phyloP scores from a whole-genome alignment of 2,888 invertebrate species.

The Agonum fuliginosum region DNA sequence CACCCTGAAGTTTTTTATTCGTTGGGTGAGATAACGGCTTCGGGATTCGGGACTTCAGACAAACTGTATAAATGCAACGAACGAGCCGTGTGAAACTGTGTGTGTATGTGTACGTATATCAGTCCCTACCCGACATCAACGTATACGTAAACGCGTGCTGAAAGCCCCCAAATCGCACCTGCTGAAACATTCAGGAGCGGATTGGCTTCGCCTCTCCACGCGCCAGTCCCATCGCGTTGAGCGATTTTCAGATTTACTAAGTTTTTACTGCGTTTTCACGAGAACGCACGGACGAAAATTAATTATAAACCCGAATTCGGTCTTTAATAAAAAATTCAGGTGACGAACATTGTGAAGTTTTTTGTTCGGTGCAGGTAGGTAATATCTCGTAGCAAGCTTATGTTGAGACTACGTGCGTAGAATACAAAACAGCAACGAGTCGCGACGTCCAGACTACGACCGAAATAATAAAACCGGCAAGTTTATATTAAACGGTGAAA shows the following conservation, averaged over 20 bases:
- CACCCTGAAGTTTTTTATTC: conserved; percentile 29
- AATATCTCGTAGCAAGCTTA: conserved; percentile 52
- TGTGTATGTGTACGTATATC: conserved; percentile 36
- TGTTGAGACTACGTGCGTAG: conserved; percentile 48
- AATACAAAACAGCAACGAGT: conserved; percentile 52
- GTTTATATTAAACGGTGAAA: conserved; percentile 40
- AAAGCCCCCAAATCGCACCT: conserved; percentile 49
- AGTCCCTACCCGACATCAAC: conserved; percentile 28
- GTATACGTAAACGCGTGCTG: conserved; percentile 47
- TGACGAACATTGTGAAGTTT: conserved; percentile 54
- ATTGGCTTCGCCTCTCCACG: conserved; percentile 24
- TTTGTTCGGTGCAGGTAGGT: conserved; percentile 35
- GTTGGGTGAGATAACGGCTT: conserved; percentile 22
- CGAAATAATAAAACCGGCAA: conserved; percentile 53
- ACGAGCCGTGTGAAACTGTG: background rate
- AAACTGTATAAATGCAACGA: conserved; percentile 38
- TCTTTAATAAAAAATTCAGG: conserved; percentile 48
- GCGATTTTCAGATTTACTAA: conserved; percentile 45
- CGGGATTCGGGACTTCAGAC: conserved; percentile 1
- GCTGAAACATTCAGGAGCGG: conserved; percentile 51
- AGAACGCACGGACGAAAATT: conserved; percentile 24
- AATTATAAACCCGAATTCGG: conserved; percentile 46
- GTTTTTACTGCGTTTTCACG: conserved; percentile 46
- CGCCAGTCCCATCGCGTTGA: conserved; percentile 20
- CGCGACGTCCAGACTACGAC: conserved; percentile 33